A percentile compares a stretch with the other conserved stretches of the same genome.
These are phyloP conservation scores for Pomacea maculata DNA, from an alignment of 1,140 invertebrate genomes.

Conservation along the genomic window DNA sequence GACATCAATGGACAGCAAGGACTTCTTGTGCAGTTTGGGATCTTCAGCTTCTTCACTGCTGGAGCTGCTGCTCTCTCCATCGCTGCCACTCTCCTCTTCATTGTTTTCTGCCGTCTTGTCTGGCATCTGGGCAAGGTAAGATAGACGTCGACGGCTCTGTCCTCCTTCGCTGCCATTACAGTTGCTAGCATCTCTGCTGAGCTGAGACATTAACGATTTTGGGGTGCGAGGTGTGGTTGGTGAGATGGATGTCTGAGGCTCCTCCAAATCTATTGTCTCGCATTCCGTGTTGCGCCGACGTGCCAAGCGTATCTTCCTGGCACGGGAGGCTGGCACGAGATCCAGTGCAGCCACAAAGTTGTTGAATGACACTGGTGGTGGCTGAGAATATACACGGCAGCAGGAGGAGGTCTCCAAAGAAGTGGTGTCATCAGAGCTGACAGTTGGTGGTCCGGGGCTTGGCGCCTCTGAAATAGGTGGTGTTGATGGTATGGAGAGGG, in stretches of 20 bases:
- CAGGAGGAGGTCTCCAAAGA: neutral
- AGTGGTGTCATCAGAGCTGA: constrained; percentile 6
- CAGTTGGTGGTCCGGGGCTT: constrained; percentile 6
- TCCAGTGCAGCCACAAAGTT: constrained; percentile 26
- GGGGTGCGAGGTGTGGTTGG: constrained; percentile 55
- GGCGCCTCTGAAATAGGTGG: constrained; percentile 9
- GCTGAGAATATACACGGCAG: neutral
- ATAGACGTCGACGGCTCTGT: constrained; percentile 29
- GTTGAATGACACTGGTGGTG: neutral
- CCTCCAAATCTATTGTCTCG: constrained; percentile 48
- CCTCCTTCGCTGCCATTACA: constrained; percentile 14
- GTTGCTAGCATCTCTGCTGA: constrained; percentile 48
- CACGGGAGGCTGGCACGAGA: constrained; percentile 47
- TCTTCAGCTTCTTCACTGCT: constrained; percentile 23
- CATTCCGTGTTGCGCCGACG: constrained; percentile 50
- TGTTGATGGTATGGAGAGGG: constrained; percentile 17
- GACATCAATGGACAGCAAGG: constrained; percentile 49
- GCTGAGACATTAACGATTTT: constrained; percentile 56
- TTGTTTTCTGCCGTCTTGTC: constrained; percentile 24
- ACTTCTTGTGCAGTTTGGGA: constrained; percentile 34
- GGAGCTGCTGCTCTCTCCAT: constrained; percentile 22
- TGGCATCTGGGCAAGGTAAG: constrained; percentile 24
- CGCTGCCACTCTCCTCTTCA: constrained; percentile 16
- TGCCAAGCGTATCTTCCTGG: constrained; percentile 37
- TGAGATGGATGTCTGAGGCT: constrained; percentile 43